Evolutionary conservation across 1,140 invertebrate species (phyloP).

Genomic region (Drosophila kikkawai): DNA sequence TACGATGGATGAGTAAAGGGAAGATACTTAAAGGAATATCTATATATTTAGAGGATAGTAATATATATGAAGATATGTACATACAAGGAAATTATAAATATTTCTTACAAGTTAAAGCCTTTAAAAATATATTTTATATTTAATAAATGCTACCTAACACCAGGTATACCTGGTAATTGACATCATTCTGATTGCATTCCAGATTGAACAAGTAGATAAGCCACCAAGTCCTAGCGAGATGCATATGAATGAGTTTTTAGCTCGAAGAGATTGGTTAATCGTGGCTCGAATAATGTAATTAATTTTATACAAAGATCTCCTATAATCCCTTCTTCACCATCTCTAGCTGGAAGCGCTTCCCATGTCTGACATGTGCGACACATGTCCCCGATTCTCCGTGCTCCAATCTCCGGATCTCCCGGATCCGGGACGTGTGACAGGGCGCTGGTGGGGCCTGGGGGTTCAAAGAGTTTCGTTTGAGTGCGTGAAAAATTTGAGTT

Average conservation of each 20-base stretch:
- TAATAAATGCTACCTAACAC: too few species aligned
- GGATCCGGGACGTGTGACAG: slow-evolving; percentile 39
- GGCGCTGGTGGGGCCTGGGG: slow-evolving; percentile 22
- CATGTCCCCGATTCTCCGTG: slow-evolving; percentile 49
- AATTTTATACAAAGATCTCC: neutral
- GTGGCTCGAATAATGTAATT: slow-evolving; percentile 22
- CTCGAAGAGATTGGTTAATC: neutral
- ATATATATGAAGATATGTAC: too few species aligned
- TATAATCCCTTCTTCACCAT: slow-evolving; percentile 10
- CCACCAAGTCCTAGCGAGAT: slow-evolving; percentile 10
- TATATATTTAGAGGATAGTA: too few species aligned
- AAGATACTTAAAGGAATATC: neutral
- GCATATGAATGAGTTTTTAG: slow-evolving; percentile 20
- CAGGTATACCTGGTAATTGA: slow-evolving; percentile 6
- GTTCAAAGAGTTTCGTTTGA: slow-evolving; percentile 75
- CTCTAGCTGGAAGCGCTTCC: slow-evolving; percentile 26
- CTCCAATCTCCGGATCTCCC: slow-evolving; percentile 16
- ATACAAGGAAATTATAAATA: neutral
- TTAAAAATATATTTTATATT: neutral
- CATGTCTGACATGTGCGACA: slow-evolving; percentile 68
- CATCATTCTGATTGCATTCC: slow-evolving; percentile 7
- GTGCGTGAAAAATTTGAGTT: slow-evolving; percentile 77
- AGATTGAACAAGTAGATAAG: slow-evolving; percentile 30
- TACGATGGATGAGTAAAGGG: neutral
- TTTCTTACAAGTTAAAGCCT: neutral